Conservation (phyloP, 2,888 invertebrate genomes). For the Schrankia costaestrigalis region DNA sequence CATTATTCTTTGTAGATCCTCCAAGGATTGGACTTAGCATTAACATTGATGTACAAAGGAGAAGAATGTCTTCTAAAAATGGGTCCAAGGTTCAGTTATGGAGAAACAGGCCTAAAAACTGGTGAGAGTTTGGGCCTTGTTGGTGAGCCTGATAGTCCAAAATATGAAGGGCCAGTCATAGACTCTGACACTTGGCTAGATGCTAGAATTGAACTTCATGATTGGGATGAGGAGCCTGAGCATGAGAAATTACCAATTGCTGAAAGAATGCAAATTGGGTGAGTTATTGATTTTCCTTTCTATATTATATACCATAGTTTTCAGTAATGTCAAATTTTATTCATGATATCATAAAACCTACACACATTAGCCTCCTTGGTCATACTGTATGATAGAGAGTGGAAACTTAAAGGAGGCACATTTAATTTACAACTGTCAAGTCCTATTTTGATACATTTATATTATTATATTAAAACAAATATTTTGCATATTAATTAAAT, state of each 20-base stretch:
- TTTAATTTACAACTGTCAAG: background rate
- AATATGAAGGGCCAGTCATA: constrained; percentile 78
- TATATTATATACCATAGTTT: background rate
- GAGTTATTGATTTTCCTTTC: constrained; percentile 8
- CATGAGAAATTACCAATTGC: constrained; percentile 83
- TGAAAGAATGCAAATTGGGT: constrained; percentile 89
- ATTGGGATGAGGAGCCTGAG: constrained; percentile 84
- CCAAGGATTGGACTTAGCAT: constrained; percentile 91
- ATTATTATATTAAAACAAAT: too few species aligned
- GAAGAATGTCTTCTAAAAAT: constrained; percentile 88
- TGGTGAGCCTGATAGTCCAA: constrained; percentile 52
- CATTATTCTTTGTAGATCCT: constrained; percentile 64
- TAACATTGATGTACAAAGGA: constrained; percentile 91
- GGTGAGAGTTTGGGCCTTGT: constrained; percentile 65
- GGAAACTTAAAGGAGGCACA: too few species aligned
- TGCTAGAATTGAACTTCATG: constrained; percentile 87
- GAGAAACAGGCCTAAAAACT: constrained; percentile 83
- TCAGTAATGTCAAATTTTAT: background rate
- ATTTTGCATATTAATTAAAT: too few species aligned
- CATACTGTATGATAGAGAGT: too few species aligned
- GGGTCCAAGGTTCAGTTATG: constrained; percentile 91
- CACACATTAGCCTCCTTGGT: too few species aligned
- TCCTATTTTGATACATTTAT: too few species aligned
- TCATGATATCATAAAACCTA: too few species aligned
- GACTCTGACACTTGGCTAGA: constrained; percentile 83